Conservation (phyloP, 2,113 vertebrate species). For the Nothoprocta perdicaria region DNA sequence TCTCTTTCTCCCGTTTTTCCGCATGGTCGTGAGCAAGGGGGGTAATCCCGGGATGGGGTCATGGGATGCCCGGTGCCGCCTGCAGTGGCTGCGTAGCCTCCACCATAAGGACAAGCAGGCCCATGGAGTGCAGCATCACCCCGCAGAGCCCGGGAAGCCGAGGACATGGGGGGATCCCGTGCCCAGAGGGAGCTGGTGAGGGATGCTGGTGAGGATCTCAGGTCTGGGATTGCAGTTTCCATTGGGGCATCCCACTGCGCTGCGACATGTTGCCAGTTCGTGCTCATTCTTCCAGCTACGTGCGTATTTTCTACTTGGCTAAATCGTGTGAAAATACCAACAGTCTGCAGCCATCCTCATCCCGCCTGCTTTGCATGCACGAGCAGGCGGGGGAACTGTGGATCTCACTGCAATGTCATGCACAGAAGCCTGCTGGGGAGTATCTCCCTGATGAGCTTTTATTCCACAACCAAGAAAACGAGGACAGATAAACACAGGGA, state of each 20-base stretch:
- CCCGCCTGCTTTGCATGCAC: constrained; percentile 35
- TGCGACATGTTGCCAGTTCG: not conserved
- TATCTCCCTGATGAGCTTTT: constrained; percentile 50
- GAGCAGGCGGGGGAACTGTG: constrained; percentile 34
- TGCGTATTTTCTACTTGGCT: constrained; percentile 26
- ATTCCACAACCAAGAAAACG: constrained; percentile 33
- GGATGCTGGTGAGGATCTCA: not conserved
- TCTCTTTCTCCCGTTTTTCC: no score
- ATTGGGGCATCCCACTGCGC: accelerated
- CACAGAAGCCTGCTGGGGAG: constrained; percentile 50
- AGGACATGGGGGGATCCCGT: accelerated
- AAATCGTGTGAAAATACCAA: constrained; percentile 2
- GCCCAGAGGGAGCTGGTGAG: not conserved
- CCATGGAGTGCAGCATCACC: accelerated
- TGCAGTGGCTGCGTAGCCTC: not conserved
- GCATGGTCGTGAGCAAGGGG: accelerated
- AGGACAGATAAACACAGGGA: constrained; percentile 29
- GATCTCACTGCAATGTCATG: constrained; percentile 10
- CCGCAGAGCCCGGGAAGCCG: not conserved
- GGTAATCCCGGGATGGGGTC: not conserved
- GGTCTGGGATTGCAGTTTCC: not conserved
- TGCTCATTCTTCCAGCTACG: not conserved
- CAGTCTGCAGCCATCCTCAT: not conserved
- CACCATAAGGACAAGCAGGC: not conserved
- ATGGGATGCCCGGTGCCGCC: not conserved